Percentiles rank a stretch among this genome's conserved stretches.
Evolutionary conservation across 64 coral and sea anemone genomes (phyloP).

Genomic region (Anthopleura sola): DNA sequence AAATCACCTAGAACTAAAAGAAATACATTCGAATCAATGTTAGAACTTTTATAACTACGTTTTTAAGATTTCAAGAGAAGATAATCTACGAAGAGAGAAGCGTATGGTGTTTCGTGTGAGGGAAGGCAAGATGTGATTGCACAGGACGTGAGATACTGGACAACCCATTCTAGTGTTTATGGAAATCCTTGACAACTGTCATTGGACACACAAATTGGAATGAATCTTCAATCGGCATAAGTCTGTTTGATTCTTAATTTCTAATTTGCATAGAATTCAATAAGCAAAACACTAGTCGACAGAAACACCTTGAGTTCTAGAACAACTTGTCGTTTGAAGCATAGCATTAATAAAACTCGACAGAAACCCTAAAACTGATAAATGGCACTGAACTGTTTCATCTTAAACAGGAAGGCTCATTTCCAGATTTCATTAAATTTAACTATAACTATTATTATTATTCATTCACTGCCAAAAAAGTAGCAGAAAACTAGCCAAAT

Average conservation of each 20-base stretch:
- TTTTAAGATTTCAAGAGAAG: not conserved
- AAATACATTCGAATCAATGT: not conserved
- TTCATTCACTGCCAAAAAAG: not conserved
- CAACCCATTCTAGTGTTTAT: not conserved
- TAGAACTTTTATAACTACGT: not conserved
- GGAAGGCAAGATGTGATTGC: not conserved
- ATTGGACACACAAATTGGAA: not conserved
- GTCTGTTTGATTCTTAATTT: not conserved
- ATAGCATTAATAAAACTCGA: not conserved
- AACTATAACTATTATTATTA: not conserved
- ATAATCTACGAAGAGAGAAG: not conserved
- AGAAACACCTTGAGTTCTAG: not conserved
- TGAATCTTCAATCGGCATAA: not conserved
- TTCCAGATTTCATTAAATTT: not conserved
- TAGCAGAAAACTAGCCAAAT: not conserved
- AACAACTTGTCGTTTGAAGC: not conserved
- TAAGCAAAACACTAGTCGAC: not conserved
- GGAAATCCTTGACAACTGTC: not conserved
- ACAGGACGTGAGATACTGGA: not conserved
- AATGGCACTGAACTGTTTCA: too few species aligned
- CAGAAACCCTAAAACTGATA: not conserved
- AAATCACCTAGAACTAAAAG: not conserved
- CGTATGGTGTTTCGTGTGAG: not conserved
- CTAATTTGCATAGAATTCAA: slow-evolving; percentile 7
- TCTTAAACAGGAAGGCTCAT: not conserved